These are phyloP conservation scores for Bombus waltoni DNA, from an alignment of 1,140 invertebrate species.

Conservation along the genomic window DNA sequence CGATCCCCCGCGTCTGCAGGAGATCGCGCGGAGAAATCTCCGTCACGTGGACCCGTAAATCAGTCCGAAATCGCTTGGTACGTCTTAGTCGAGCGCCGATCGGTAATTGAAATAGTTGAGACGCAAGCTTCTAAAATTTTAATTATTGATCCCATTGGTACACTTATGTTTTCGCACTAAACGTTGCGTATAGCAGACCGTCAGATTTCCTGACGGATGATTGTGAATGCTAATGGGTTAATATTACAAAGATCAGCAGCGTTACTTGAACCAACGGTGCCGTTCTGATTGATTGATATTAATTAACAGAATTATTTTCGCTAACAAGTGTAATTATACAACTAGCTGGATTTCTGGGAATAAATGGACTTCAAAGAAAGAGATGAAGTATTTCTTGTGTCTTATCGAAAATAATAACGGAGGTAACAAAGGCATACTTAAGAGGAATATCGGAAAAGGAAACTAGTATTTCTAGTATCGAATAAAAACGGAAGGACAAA, in stretches of 20 bases:
- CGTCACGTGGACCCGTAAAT: background rate
- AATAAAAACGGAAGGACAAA: background rate
- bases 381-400: background rate
- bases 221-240: too few relatives aligned
- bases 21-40: conserved; percentile 7
- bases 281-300: background rate
- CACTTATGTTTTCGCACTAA: too few relatives aligned
- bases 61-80: too few relatives aligned
- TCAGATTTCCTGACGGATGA: too few relatives aligned
- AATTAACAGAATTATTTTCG: background rate
- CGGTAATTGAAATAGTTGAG: too few relatives aligned
- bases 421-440: background rate
- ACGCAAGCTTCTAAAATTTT: too few relatives aligned
- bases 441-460: background rate
- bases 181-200: too few relatives aligned
- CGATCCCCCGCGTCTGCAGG: background rate
- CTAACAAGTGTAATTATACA: background rate
- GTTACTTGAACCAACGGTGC: too few relatives aligned
- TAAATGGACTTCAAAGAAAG: background rate
- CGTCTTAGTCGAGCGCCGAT: too few relatives aligned
- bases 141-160: too few relatives aligned
- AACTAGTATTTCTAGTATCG: background rate
- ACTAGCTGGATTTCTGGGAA: background rate
- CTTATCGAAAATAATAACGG: background rate
- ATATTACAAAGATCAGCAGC: too few relatives aligned